Evolutionary conservation across 2,888 invertebrate genomes (phyloP).

Genomic region (Epinotia ramella): DNA sequence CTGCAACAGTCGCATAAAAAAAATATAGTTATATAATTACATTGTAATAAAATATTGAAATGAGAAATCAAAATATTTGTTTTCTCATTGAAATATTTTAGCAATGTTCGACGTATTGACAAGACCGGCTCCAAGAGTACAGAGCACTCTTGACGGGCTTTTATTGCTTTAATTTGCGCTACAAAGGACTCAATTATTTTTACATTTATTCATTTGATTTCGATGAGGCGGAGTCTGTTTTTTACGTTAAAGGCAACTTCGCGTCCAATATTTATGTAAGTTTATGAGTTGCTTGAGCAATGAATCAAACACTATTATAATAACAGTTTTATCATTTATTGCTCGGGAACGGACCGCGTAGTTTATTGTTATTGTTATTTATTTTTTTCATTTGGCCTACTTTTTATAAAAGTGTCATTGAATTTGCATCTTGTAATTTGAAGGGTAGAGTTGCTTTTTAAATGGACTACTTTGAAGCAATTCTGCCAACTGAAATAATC

Average conservation of each 20-base stretch:
- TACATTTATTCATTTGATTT: conserved; percentile 4
- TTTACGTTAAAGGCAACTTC: conserved; percentile 2
- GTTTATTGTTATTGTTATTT: too few species aligned
- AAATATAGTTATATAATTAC: not conserved
- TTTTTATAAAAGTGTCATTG: too few species aligned
- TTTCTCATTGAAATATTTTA: not conserved
- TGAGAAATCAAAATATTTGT: not conserved
- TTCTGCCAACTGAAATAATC: too few species aligned
- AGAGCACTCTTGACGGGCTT: conserved; percentile 16
- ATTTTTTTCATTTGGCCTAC: too few species aligned
- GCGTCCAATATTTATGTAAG: not conserved
- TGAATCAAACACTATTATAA: too few species aligned
- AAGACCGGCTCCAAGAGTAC: not conserved
- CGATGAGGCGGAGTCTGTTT: conserved; percentile 1
- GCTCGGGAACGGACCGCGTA: too few species aligned
- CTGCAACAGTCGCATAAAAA: too few species aligned
- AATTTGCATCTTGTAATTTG: too few species aligned
- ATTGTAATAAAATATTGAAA: too few species aligned
- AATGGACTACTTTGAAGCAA: too few species aligned
- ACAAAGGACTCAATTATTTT: conserved; percentile 37
- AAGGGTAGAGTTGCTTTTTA: too few species aligned
- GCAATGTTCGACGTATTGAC: conserved; percentile 5
- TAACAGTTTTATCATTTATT: too few species aligned
- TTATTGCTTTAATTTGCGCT: conserved; percentile 28
- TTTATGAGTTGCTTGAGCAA: not conserved